Evolutionary conservation across 1,140 invertebrate species (phyloP).

Genomic region (Bombus soroeensis): DNA sequence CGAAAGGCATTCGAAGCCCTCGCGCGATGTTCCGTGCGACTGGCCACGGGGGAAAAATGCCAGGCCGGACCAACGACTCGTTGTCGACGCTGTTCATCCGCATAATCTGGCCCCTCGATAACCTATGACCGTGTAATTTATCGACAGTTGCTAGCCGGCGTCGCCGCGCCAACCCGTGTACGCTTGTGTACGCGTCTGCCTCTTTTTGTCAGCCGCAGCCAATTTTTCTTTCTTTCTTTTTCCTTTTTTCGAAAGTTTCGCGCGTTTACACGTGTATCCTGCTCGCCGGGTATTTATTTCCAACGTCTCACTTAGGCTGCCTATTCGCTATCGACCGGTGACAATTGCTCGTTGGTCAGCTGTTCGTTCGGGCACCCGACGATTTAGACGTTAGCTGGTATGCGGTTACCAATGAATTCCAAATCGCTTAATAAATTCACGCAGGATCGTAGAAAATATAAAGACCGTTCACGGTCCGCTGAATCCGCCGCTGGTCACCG

Average conservation of each 20-base stretch:
- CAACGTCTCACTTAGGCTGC: constrained; percentile 17
- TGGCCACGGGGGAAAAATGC: constrained; percentile 32
- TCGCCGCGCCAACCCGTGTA: not conserved
- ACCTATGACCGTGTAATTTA: constrained; percentile 67
- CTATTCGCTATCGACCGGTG: not conserved
- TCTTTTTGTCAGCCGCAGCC: constrained; percentile 2
- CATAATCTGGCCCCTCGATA: constrained; percentile 58
- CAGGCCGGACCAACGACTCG: constrained; percentile 19
- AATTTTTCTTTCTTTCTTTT: not conserved
- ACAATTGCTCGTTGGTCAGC: not conserved
- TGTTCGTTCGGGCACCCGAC: not conserved
- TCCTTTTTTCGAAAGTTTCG: not conserved
- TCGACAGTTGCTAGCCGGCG: constrained; percentile 33
- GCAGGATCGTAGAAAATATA: constrained; percentile 17
- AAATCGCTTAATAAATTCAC: constrained; percentile 61
- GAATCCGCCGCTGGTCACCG: not conserved
- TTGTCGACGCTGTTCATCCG: constrained; percentile 61
- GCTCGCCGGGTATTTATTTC: not conserved
- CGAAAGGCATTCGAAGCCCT: constrained; percentile 57
- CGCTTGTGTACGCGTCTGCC: not conserved
- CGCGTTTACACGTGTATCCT: constrained; percentile 18
- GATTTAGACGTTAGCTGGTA: constrained; percentile 1
- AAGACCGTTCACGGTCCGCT: constrained; percentile 36
- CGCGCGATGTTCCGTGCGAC: constrained; percentile 33
- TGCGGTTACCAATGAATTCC: constrained; percentile 17